A percentile compares a stretch with the other conserved stretches of the same genome.
Conservation (phyloP, 1,140 invertebrate species). For the Drosophila truncata region DNA sequence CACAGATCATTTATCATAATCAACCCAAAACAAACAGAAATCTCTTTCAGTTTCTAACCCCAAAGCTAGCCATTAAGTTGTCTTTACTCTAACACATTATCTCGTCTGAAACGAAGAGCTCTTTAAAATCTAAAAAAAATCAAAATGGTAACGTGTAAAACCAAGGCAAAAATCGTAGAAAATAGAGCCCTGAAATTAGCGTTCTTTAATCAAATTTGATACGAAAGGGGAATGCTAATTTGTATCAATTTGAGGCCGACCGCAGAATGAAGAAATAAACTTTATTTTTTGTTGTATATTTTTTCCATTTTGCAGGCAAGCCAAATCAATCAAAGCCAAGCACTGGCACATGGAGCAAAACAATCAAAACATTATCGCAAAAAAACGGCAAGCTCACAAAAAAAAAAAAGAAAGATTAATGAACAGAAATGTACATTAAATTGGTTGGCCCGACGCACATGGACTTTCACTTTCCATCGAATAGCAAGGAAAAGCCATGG, state of each 20-base stretch:
- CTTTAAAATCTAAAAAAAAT: not conserved
- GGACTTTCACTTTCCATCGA: constrained; percentile 63
- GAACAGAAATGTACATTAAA: constrained; percentile 71
- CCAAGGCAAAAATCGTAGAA: not conserved
- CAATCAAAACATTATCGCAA: constrained; percentile 63
- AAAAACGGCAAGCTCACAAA: constrained; percentile 18
- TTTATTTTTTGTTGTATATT: constrained; percentile 7
- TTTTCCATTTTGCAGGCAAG: constrained; percentile 33
- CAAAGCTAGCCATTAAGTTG: constrained; percentile 31
- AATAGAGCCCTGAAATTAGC: constrained; percentile 17
- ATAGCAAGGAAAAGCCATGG: constrained; percentile 33
- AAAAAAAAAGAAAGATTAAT: constrained; percentile 66
- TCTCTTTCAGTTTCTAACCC: not conserved
- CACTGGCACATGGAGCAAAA: constrained; percentile 57
- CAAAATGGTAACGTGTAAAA: constrained; percentile 12
- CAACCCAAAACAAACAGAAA: constrained; percentile 24
- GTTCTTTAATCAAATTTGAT: constrained; percentile 59
- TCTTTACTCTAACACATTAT: constrained; percentile 11
- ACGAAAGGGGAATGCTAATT: constrained; percentile 42
- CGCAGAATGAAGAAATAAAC: constrained; percentile 33
- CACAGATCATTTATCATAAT: constrained; percentile 57
- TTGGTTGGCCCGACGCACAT: constrained; percentile 44
- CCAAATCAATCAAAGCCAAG: constrained; percentile 48
- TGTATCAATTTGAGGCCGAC: constrained; percentile 51
- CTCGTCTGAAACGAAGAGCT: not conserved